Evolutionary conservation across 2,797 vertebrate species (phyloP), one percentile per base, ranked within the genome.

Genomic region (Spheniscus humboldti): DNA sequence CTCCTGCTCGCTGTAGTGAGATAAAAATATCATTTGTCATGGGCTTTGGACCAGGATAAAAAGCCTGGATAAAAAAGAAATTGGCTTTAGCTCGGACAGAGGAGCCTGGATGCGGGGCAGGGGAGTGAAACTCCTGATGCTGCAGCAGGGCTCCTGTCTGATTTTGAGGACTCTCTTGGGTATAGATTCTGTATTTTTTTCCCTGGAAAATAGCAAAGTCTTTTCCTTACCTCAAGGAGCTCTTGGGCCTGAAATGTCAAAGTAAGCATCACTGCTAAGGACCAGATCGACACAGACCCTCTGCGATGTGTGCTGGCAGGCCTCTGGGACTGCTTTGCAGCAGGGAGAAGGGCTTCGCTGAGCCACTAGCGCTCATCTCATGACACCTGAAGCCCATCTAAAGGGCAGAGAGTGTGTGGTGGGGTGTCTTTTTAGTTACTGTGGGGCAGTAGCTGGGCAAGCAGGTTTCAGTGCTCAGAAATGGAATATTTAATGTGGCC

Each of bases 401-500:
- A 27, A 50, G 67, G 12, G 16, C 67, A 14, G 35, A 17, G 39
- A 5, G 24, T 3, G 18, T 22, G 28, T 16, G 17, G 18, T 39
- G 69, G 39, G 18, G 16, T 57, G 30, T 18, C 33, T 28, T 22
- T 45, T 2, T 8, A 8, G 9, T 25, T 47, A 2, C 55, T 8
- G 10, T 2, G n/a, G 13, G n/a, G 60, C 24, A 9, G 75, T 6
- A 33, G 48, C 53, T 11, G 50, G 23, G 41, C 35, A 5, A 7
- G 50, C 15, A 23, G 18, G 30, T 52, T 72, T 18, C 5, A 5
- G 2, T 3, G 48, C 84, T 66, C 37, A 3, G 24, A 81, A 33
- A 7, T 28, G 33, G n/a, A n/a, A 7, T 27, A 7, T 18, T 33
- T 4, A 6, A 8, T 0, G 5, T 14, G n/a, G 11, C 39, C 27